These are phyloP conservation scores for Physella acuta DNA, from an alignment of 1,140 invertebrate species.

Conservation along the genomic window DNA sequence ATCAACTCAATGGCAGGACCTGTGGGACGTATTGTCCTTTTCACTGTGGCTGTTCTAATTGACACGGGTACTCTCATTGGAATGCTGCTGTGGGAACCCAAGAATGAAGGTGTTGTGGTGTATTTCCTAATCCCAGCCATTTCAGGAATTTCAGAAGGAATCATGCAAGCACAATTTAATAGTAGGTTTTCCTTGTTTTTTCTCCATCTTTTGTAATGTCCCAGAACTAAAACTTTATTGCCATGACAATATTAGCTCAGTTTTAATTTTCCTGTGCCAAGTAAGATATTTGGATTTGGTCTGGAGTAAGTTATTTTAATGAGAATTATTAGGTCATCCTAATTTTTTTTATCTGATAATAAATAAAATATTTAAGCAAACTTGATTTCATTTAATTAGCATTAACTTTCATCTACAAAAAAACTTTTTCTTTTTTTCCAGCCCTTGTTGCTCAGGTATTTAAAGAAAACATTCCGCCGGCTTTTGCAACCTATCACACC, in stretches of 20 bases:
- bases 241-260: too few relatives aligned
- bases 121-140: constrained; percentile 27
- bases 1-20: constrained; percentile 21
- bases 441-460: constrained; percentile 46
- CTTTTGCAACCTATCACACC: constrained; percentile 46
- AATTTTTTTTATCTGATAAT: too few relatives aligned
- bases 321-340: too few relatives aligned
- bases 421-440: constrained; percentile 29
- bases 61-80: constrained; percentile 15
- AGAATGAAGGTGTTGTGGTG: neutral
- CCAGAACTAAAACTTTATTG: too few relatives aligned
- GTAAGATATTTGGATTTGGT: too few relatives aligned
- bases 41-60: constrained; percentile 13
- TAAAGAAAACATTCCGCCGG: constrained; percentile 35
- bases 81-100: constrained; percentile 26
- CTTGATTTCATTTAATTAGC: too few relatives aligned
- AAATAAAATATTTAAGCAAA: too few relatives aligned
- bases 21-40: constrained; percentile 19
- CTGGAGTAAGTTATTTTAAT: too few relatives aligned
- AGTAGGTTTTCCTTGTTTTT: constrained; percentile 25
- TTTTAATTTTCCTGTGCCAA: too few relatives aligned
- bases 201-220: too few relatives aligned
- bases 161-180: constrained; percentile 33
- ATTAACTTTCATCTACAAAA: too few relatives aligned
- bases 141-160: constrained; percentile 28